Conservation (phyloP, 1,140 invertebrate genomes). For the Caerostris extrusa region DNA sequence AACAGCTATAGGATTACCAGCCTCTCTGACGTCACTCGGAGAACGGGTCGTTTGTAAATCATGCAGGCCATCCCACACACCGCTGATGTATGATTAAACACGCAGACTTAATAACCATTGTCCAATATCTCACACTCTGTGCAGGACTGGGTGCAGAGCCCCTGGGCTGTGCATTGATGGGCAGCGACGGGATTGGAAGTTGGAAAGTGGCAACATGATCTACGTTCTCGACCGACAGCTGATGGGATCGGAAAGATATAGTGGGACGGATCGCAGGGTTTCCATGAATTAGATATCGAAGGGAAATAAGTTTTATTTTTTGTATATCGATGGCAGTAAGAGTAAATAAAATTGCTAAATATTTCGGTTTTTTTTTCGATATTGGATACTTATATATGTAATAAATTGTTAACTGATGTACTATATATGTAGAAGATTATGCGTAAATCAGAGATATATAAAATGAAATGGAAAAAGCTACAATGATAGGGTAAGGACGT, state of each 20-base stretch:
- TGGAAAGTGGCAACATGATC: constrained; percentile 7
- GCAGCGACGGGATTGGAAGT: neutral
- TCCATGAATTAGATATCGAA: too few relatives aligned
- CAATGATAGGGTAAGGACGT: too few relatives aligned
- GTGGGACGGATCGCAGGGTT: neutral
- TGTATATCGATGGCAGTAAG: too few relatives aligned
- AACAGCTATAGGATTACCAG: too few relatives aligned
- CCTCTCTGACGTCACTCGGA: neutral
- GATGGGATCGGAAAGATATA: neutral
- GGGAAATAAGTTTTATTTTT: too few relatives aligned
- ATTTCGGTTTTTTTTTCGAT: too few relatives aligned
- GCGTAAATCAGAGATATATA: too few relatives aligned
- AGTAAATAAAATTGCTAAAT: too few relatives aligned
- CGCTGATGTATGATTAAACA: constrained; percentile 68
- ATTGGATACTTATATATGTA: too few relatives aligned
- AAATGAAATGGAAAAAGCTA: too few relatives aligned
- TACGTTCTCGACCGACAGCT: neutral
- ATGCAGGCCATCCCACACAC: constrained; percentile 19
- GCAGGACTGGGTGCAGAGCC: neutral
- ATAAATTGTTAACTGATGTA: too few relatives aligned
- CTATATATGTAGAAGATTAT: too few relatives aligned
- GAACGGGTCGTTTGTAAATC: constrained; percentile 29
- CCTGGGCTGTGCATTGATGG: neutral
- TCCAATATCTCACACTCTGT: constrained; percentile 41
- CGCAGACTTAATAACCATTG: constrained; percentile 52